Percentiles rank a stretch among this genome's conserved stretches.
These are phyloP conservation scores for Latrodectus hesperus DNA, from an alignment of 2,888 invertebrate species.

Conservation along the genomic window DNA sequence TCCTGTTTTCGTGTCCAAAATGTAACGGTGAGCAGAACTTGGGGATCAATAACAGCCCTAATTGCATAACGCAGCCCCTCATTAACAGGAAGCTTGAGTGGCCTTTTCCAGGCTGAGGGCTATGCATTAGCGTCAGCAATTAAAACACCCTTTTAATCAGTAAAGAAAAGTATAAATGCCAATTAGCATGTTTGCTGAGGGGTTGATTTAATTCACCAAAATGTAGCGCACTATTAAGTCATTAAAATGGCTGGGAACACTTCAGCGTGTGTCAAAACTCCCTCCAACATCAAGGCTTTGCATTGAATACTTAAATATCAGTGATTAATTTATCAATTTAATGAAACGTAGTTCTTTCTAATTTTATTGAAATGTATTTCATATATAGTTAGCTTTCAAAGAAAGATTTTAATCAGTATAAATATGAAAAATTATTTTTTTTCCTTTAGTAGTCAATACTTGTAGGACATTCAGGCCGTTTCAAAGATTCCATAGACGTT, in stretches of 20 bases:
- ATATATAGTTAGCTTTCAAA: too few relatives aligned
- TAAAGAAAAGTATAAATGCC: constrained; percentile 37
- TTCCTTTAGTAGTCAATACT: too few relatives aligned
- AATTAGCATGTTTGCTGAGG: constrained; percentile 27
- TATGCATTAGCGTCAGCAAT: constrained; percentile 32
- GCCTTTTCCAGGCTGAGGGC: constrained; percentile 6
- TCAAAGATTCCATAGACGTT: too few relatives aligned
- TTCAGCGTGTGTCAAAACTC: too few relatives aligned
- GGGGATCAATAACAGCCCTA: constrained; percentile 35
- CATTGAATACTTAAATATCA: too few relatives aligned
- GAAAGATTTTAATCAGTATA: too few relatives aligned
- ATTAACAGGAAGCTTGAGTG: constrained; percentile 2
- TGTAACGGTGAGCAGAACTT: neutral
- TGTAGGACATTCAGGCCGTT: too few relatives aligned
- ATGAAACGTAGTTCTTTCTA: too few relatives aligned
- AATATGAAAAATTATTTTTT: too few relatives aligned
- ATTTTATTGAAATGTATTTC: too few relatives aligned
- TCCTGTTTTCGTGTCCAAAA: neutral
- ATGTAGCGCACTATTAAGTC: constrained; percentile 17
- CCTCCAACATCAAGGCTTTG: too few relatives aligned
- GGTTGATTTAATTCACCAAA: constrained; percentile 17
- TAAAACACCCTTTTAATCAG: constrained; percentile 17
- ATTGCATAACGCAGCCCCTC: constrained; percentile 28
- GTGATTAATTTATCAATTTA: too few relatives aligned
- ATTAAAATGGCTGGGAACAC: neutral